Evolutionary conservation across 2,888 invertebrate genomes (phyloP), one percentile per base, ranked within the genome.

Genomic region (Hipparchia semele): DNA sequence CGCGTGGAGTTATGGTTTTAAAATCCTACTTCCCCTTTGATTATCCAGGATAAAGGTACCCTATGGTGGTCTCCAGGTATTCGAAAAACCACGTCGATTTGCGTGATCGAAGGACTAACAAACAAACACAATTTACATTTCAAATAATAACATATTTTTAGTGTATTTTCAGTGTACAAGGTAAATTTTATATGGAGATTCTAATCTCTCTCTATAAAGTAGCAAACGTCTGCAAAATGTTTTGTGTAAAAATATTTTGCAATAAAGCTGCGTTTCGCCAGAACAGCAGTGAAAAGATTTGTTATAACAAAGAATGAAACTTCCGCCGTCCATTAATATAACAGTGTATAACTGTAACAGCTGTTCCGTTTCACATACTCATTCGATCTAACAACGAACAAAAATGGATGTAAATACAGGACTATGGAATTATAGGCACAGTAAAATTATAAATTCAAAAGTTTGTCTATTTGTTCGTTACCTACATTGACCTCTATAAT

Each of bases 251-350:
- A 65, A 10, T 53, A 65, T 65, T 53, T 51, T 53, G 53, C 58
- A 56, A 46, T 46, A 64, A 61, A 56, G 46, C 46, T 33, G 51
- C 51, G 65, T 58, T 56, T 58, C 13, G 9, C 46, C 9, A 56
- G 58, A 58, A 67, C 13, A 58, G 54, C 53, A 66, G 56, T 23
- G 56, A 13, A 58, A 59, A 68, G 58, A 69, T 69, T 61, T 58
- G 39, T 39, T 69, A 45, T 53, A 69, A 69, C 69, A 69, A 69
- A 69, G 69, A 69, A 69, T 61, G 53, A 61, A 69, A 69, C 69
- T 39, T 69, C 61, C 53, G 61, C 53, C 12, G 58, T n/a, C 53
- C 61, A 61, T 69, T 69, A 61, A 69, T 69, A 69, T 61, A 59
- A 45, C 46, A 59, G 49, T 9, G n/a, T 53, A 66, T 33, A 59